Conservation (phyloP, 2,797 vertebrate species). For the Falco naumanni region DNA sequence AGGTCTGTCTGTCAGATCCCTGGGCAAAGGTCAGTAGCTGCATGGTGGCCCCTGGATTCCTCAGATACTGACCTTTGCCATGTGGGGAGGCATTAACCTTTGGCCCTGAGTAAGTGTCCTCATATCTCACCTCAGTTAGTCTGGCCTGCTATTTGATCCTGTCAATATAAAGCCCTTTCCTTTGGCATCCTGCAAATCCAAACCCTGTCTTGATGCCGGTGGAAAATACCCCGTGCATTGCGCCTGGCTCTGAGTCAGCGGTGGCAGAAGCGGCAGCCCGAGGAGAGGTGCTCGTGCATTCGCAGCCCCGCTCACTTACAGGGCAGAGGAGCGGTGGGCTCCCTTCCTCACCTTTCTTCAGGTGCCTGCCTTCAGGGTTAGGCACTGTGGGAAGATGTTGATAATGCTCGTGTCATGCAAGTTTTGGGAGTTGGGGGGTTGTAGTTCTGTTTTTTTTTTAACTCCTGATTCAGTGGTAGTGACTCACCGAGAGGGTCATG, state of each 20-base stretch:
- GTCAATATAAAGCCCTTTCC: background rate
- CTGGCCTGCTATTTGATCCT: background rate
- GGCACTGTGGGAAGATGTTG: background rate
- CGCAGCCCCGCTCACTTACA: background rate
- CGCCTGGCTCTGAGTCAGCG: background rate
- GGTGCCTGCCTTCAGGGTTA: background rate
- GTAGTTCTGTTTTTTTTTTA: fast-evolving
- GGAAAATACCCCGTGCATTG: background rate
- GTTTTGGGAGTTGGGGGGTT: background rate
- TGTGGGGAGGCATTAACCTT: slow-evolving; percentile 22
- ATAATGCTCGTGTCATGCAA: background rate
- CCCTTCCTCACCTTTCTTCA: background rate
- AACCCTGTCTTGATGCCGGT: background rate
- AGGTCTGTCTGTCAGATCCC: background rate
- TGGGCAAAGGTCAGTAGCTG: slow-evolving; percentile 3
- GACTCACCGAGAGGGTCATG: background rate
- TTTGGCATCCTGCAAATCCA: background rate
- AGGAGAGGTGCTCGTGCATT: fast-evolving
- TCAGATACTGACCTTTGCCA: background rate
- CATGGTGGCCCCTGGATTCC: slow-evolving; percentile 5
- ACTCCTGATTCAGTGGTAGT: background rate
- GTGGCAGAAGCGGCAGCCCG: background rate
- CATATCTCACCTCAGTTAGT: background rate
- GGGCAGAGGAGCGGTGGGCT: background rate
- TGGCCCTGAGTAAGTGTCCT: slow-evolving; percentile 15